Conservation (phyloP, 2,797 vertebrate genomes). For the Xerus rutilus region DNA sequence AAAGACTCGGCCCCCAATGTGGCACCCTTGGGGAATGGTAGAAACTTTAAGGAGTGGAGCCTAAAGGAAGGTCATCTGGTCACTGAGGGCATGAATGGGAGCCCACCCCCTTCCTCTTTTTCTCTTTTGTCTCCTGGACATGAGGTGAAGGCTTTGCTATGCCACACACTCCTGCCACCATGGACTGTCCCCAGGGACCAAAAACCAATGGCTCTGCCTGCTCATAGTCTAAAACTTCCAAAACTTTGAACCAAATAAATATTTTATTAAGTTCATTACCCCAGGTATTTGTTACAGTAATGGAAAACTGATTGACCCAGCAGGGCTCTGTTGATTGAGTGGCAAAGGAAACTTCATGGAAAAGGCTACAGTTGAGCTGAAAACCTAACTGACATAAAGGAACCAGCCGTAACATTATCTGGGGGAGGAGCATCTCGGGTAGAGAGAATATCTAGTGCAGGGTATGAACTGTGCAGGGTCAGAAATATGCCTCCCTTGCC, state of each 20-base stretch:
- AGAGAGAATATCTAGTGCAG: neutral
- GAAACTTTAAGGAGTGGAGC: neutral
- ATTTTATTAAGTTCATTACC: neutral
- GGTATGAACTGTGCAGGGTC: neutral
- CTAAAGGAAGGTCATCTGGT: neutral
- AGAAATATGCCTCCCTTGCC: neutral
- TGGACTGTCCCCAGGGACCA: too few relatives aligned
- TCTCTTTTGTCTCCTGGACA: neutral
- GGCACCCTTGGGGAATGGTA: neutral
- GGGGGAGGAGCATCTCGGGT: neutral
- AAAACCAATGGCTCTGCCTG: neutral
- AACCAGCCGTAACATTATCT: neutral
- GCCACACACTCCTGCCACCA: too few relatives aligned
- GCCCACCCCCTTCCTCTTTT: neutral
- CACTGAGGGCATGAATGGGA: too few relatives aligned
- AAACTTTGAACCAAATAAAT: neutral
- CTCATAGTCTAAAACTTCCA: too few relatives aligned
- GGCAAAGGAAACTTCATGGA: neutral
- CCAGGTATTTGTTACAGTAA: neutral
- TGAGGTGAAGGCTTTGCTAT: neutral
- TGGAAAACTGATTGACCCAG: neutral
- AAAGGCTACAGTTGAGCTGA: neutral
- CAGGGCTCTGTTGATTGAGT: neutral
- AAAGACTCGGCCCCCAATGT: neutral
- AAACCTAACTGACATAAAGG: neutral